Evolutionary conservation across 53 echinoderm and acorn worm species (phyloP), one percentile per base, ranked within the genome.

Genomic region (Apostichopus leukothele): DNA sequence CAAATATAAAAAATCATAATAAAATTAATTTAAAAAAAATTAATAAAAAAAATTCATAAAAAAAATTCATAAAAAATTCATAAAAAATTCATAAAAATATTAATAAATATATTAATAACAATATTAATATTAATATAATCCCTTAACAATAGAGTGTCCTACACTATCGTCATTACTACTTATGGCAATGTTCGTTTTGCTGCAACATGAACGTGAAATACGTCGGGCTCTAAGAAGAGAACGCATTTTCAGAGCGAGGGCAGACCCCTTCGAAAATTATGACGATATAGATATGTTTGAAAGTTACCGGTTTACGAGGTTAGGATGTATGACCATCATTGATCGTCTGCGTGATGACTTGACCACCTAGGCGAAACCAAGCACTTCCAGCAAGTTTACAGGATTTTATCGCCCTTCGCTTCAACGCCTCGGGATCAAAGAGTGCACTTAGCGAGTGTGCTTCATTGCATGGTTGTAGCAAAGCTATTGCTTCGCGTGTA

Each of bases 321-420:
- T 68, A 73, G 83, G 89, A 3, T 89, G 89, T 75, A 67, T 83
- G 6, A 18, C 2, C 11, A 73, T 89, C 14, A 61, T 80, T 9
- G 71, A 89, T 21, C 16, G 78, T 5, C 81, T 89, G 5, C 63
- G 10, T 4, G 80, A 0, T 6, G 61, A 6, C 50, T 89, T 5
- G 67, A 89, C 0, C 89, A 78, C 18, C 89, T 71, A 61, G 14
- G 12, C 61, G 50, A 18, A 84, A 26, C 25, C 16, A 26, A 1
- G 39, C 89, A 16, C 80, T 89, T 4, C 52, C 80, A 21, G 74
- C 89, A 12, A 52, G 19, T 3, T 73, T 73, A 3, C 68, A 81
- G 54, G 74, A 81, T 7, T 89, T 89, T 27, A 67, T 89, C 8
- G 89, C 89, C 0, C 89, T 89, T 4, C 67, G 80, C 3, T 89